Base-by-base conservation (phyloP, 2,888 invertebrate species). In the Hirtodrosophila trivittata region DNA sequence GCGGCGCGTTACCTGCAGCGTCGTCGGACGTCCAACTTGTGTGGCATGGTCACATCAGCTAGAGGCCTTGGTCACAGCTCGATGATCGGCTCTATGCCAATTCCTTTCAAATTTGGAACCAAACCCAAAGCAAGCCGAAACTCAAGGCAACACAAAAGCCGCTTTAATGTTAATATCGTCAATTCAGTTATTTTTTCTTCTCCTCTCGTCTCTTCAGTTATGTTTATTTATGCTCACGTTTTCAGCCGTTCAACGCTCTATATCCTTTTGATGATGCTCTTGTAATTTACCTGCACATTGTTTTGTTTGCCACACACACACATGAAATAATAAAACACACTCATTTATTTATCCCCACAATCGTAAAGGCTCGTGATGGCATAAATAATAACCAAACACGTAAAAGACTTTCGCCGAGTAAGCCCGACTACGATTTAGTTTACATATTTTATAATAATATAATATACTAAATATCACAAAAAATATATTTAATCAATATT, bases 191-290 rank as follows among this genome's bases (percentile, higher is more conserved):
- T 32, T 33, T 47, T 38, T 35, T 47, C 32, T n/a, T 25, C 26
- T 13, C 16, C 3, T 28, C 43, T 30, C 21, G 52, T 33, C 13
- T 51, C 32, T 16, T 12, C 26, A 25, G 57, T 49, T 75, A 58
- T 64, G 77, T 58, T 77, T 84, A 77, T 77, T 77, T 77, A 77
- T 77, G 84, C 74, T 59, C 77, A 77, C 84, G 80, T 78, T 78
- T 74, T 49, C 32, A 33, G 41, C 21, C 38, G 16, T 14, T 35
- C 26, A 42, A 42, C 58, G 39, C 62, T 72, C 41, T 57, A 25
- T 66, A 76, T 73, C 77, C 73, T 73, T 65, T 56, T 30, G 37
- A 37, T 14, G 33, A 8, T 47, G 52, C 25, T 39, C 51, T 72
- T 60, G 49, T 77, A 71, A 67, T 65, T 78, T 76, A 76, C 78